Evolutionary conservation across 2,113 vertebrate species (phyloP), one percentile per base, ranked within the genome.

Genomic region (Anas platyrhynchos): DNA sequence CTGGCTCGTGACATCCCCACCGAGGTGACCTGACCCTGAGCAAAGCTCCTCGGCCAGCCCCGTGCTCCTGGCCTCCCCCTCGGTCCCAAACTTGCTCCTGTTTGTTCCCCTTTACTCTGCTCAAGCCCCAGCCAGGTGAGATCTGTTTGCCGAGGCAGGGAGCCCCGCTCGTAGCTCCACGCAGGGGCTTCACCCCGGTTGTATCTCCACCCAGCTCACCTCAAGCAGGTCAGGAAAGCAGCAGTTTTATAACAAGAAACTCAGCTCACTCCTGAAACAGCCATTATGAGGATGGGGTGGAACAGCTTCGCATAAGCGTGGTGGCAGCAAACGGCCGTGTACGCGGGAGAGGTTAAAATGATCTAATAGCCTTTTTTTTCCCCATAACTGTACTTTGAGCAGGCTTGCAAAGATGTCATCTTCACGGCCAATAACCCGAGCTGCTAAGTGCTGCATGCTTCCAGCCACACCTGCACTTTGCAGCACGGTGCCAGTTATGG

Each of bases 1-100:
- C 58, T 50, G 34, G 22, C 48, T 34, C 0, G 2, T 76, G 58
- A 50, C 26, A 15, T 32, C 38, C 59, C 43, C 5, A 2, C 4
- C 4, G 56, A 89, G 54, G 14, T 16, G 41, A 72, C 52, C n/a
- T 2, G 7, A 38, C 41, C 50, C 50, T 52, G 50, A 15, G 13
- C 29, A 48, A 58, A 55, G 31, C 1, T 0, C 9, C 14, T 72
- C 1, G 1, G 4, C 34, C 50, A 52, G 50, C 50, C 50, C 50
- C 50, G 4, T 25, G 22, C 23, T 25, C 52, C 52, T 55, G 52
- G 26, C 26, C 52, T 55, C 52, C 52, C 7, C 9, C 26, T 55
- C 52, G 21, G 29, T 29, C 52, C 52, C 50, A 50, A 91, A 91
- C 73, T 14, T 27, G 31, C 52, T 52, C 52, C 46, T 17, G 8